Base-by-base conservation (phyloP, 2,888 invertebrate species). In the Syritta pipiens region DNA sequence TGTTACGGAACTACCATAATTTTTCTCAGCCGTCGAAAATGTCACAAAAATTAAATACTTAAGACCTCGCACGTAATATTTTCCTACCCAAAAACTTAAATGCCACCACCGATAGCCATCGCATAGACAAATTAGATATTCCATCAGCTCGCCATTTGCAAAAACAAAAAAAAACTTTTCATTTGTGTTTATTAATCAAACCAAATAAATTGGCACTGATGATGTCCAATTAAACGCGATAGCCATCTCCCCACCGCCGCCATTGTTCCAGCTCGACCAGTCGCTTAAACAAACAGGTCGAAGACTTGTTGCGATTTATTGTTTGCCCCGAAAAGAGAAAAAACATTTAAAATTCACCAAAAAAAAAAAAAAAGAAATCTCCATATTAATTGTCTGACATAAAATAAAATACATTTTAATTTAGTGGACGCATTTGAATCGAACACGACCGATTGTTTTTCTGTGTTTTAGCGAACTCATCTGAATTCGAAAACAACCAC, bases 351-450 rank as follows among this genome's bases (percentile, higher is more conserved):
- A n/a, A n/a, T n/a, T n/a, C n/a, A n/a, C n/a, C 24, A 22, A 53
- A 46, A 32, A 26, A 4, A 32, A 9, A 49, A 7, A 19, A 6
- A n/a, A 48, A 12, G 30, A 17, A 40, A 79, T 79, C 17, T 48
- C 37, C 79, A 79, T 74, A 79, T 79, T 79, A 63, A 79, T 79
- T 62, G 62, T 30, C 49, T 62, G 62, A 44, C 67, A 79, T 55
- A 46, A 79, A 57, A 62, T 79, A 32, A 67, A 62, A 79, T 68
- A 74, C 62, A 63, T 68, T 68, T 72, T 72, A 72, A 79, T 79
- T 79, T 72, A 79, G 32, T 68, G 67, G 40, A 48, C 77, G 59
- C 71, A 65, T 77, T 77, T 77, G 53, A 77, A 77, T 71, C 53
- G 77, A 77, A 77, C 77, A 77, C 48, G 77, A 71, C 32, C n/a